Percentiles rank a stretch among this genome's conserved stretches.
Conservation (phyloP, 2,113 vertebrate species). For the Canis aureus region DNA sequence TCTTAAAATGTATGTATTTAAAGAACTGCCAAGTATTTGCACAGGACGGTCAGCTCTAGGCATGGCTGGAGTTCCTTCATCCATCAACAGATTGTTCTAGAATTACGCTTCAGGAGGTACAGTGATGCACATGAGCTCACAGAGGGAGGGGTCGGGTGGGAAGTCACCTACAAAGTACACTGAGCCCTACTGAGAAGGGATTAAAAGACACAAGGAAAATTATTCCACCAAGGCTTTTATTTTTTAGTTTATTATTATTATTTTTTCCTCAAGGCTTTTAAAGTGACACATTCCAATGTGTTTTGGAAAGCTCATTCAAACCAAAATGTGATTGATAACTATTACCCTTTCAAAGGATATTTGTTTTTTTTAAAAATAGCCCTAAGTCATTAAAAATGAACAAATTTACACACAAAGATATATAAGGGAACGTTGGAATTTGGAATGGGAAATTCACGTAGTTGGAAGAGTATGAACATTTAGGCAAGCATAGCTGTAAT, state of each 20-base stretch:
- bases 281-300: background rate
- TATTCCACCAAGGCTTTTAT: background rate
- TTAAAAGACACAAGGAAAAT: background rate
- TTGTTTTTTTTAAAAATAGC: background rate
- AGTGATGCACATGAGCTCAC: background rate
- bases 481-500: background rate
- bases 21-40: background rate
- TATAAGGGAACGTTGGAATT: background rate
- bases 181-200: background rate
- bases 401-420: background rate
- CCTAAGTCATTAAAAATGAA: background rate
- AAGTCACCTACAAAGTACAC: background rate
- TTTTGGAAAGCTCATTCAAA: constrained; percentile 4
- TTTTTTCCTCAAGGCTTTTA: background rate
- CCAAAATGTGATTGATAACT: background rate
- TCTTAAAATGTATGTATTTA: background rate
- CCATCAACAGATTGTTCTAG: background rate
- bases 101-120: background rate
- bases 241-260: background rate
- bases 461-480: background rate
- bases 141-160: background rate
- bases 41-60: background rate
- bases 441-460: background rate
- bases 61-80: background rate
- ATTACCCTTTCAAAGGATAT: background rate